Evolutionary conservation across 2,113 vertebrate species (phyloP).

Genomic region (Pachyramphus minor): DNA sequence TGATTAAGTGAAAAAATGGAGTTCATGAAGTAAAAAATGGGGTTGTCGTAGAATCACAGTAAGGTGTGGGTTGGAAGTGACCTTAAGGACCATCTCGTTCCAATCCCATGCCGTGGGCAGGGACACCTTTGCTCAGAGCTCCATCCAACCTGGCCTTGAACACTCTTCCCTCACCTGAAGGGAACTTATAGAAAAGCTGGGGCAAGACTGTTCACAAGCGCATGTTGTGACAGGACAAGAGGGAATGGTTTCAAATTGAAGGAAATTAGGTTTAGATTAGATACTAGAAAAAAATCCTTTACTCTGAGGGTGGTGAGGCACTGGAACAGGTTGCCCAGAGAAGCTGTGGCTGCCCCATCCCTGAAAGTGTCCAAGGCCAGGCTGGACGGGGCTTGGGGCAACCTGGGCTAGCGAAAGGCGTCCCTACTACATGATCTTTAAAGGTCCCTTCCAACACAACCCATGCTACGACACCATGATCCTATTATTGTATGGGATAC

Average conservation of each 20-base stretch:
- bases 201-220: not conserved
- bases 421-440: not conserved
- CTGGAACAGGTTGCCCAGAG: not conserved
- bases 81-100: not conserved
- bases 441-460: not conserved
- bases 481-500: too few relatives aligned
- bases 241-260: not conserved
- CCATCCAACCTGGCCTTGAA: not conserved
- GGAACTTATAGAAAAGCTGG: not conserved
- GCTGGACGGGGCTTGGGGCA: not conserved
- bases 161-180: not conserved
- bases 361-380: not conserved
- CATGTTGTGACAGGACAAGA: not conserved
- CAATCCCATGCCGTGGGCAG: not conserved
- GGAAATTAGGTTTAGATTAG: not conserved
- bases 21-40: fast-evolving
- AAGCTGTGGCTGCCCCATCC: not conserved
- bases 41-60: not conserved
- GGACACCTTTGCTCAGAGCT: not conserved
- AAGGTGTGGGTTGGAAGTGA: not conserved
- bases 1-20: not conserved
- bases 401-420: too few relatives aligned
- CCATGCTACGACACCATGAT: not conserved
- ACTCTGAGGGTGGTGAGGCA: too few relatives aligned
- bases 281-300: not conserved